phyloP scores from a whole-genome alignment of 2,888 invertebrate species.

The Adelphocoris suturalis region DNA sequence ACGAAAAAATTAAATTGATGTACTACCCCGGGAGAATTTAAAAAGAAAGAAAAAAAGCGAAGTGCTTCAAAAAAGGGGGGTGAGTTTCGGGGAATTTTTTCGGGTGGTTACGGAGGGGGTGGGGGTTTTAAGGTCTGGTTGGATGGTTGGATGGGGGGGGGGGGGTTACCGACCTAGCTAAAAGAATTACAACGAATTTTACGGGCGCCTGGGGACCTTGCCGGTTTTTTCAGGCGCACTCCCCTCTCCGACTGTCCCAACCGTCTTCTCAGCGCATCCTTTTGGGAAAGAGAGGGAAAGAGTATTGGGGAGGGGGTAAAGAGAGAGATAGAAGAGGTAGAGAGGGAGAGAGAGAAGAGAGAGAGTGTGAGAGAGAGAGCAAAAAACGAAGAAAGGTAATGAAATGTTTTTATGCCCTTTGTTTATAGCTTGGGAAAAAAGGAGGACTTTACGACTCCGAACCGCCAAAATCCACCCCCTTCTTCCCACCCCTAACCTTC shows the following conservation, averaged over 20 bases:
- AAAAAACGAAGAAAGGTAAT: slow-evolving; percentile 55
- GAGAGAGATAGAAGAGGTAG: too few relatives aligned
- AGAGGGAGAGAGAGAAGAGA: too few relatives aligned
- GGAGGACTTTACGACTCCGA: slow-evolving; percentile 14
- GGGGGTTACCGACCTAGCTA: slow-evolving; percentile 6
- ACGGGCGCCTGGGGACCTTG: slow-evolving; percentile 56
- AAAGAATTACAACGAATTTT: slow-evolving; percentile 67
- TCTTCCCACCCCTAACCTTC: too few relatives aligned
- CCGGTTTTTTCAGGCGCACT: slow-evolving; percentile 24
- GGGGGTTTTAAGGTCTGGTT: too few relatives aligned
- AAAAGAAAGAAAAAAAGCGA: background rate
- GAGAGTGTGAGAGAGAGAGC: background rate
- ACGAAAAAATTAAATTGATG: slow-evolving; percentile 57
- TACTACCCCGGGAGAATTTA: slow-evolving; percentile 45
- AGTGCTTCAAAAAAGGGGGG: background rate
- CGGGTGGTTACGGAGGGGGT: too few relatives aligned
- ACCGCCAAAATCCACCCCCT: slow-evolving; percentile 24
- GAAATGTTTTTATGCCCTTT: slow-evolving; percentile 67
- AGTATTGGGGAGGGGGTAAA: background rate
- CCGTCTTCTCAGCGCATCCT: background rate
- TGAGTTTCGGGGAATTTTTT: slow-evolving; percentile 12
- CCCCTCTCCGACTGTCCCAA: too few relatives aligned
- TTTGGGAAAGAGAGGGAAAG: background rate
- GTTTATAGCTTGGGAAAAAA: slow-evolving; percentile 55
- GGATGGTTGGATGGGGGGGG: background rate